phyloP scores from a whole-genome alignment of 2,113 vertebrate genomes.

The Fukomys damarensis region DNA sequence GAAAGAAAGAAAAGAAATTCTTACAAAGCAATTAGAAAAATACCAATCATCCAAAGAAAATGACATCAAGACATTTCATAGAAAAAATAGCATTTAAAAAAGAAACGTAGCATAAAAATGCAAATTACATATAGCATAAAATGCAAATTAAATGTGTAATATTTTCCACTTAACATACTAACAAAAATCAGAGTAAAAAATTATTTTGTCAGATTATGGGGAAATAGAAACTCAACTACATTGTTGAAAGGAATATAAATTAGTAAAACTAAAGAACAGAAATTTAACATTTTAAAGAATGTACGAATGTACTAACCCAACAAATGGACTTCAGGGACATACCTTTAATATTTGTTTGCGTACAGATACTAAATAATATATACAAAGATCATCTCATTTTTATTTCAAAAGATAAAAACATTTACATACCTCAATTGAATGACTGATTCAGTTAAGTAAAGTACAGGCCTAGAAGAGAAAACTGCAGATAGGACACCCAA shows the following conservation, averaged over 20 bases:
- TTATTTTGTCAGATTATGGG: background rate
- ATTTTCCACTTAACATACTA: background rate
- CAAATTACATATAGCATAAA: background rate
- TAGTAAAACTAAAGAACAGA: background rate
- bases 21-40: background rate
- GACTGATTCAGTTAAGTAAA: background rate
- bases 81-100: background rate
- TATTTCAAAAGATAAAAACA: background rate
- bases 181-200: background rate
- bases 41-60: background rate
- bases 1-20: too few relatives aligned
- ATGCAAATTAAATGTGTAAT: background rate
- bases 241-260: background rate
- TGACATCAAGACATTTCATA: background rate
- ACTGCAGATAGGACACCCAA: background rate
- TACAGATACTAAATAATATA: background rate
- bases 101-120: background rate
- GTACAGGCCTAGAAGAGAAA: background rate
- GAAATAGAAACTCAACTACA: background rate
- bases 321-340: background rate
- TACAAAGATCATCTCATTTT: background rate
- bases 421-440: background rate
- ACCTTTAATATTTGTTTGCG: background rate
- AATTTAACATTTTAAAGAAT: background rate
- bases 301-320: background rate